Conservation (phyloP, 2,797 vertebrate genomes). For the Rhabdophis nuchalis region DNA sequence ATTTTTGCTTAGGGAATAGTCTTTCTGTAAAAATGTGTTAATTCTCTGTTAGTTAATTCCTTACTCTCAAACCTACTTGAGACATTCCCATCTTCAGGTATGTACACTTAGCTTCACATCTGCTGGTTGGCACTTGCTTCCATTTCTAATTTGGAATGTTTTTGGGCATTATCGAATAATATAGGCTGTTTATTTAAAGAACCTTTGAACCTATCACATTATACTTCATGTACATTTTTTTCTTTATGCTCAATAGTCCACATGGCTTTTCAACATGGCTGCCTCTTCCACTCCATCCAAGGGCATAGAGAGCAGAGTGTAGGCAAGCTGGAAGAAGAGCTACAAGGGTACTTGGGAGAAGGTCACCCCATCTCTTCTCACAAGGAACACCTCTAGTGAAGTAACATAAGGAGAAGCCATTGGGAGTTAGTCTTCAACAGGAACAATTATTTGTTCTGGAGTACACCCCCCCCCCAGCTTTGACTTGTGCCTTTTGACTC, state of each 20-base stretch:
- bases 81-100: conserved; percentile 19
- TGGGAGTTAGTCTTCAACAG: background rate
- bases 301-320: background rate
- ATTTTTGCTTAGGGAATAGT: background rate
- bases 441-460: background rate
- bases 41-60: background rate
- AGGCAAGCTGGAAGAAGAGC: background rate
- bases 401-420: background rate
- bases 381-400: background rate
- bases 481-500: background rate
- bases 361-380: background rate
- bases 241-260: conserved; percentile 51
- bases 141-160: conserved; percentile 48
- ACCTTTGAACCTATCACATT: conserved; percentile 50
- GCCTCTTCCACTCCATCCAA: background rate
- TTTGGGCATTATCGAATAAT: conserved; percentile 36
- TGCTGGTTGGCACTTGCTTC: conserved; percentile 38
- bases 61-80: background rate
- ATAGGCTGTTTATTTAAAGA: conserved; percentile 41
- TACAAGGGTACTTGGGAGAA: background rate
- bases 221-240: conserved; percentile 60
- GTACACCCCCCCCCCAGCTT: background rate
- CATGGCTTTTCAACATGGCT: conserved; percentile 35
- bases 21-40: background rate
- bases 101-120: conserved; percentile 41